These are phyloP conservation scores for Etheostoma perlongum DNA, from an alignment of 2,797 vertebrate species.

Conservation along the genomic window DNA sequence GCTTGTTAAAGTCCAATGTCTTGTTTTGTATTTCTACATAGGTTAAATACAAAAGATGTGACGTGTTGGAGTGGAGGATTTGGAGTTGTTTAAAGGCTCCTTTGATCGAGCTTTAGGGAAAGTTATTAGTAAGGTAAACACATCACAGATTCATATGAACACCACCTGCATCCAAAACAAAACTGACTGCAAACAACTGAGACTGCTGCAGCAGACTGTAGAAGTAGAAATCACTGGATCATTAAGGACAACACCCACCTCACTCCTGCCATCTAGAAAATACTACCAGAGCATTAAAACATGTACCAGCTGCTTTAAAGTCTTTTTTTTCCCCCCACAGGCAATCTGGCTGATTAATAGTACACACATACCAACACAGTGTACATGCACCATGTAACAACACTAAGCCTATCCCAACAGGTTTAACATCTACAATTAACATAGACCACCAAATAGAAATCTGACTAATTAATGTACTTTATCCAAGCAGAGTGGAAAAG, in stretches of 20 bases:
- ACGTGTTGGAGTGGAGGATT: too few relatives aligned
- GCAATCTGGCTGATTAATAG: background rate
- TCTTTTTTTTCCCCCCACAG: background rate
- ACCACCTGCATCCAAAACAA: background rate
- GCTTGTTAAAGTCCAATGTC: too few relatives aligned
- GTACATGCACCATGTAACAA: background rate
- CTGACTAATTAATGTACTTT: too few relatives aligned
- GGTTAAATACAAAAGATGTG: too few relatives aligned
- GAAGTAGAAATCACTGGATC: background rate
- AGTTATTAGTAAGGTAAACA: too few relatives aligned
- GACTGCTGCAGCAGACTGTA: background rate
- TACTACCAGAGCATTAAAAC: background rate
- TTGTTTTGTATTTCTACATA: too few relatives aligned
- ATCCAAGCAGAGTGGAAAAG: too few relatives aligned
- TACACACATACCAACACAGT: background rate
- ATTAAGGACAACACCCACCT: conserved; percentile 4
- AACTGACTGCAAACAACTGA: background rate
- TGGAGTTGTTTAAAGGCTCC: too few relatives aligned
- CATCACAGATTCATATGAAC: background rate
- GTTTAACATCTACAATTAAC: too few relatives aligned
- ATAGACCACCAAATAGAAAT: too few relatives aligned
- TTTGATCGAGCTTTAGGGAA: too few relatives aligned
- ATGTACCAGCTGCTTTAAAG: background rate
- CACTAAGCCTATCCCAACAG: too few relatives aligned
- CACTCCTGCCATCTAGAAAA: conserved; percentile 1